Conservation (phyloP, 2,888 invertebrate species). For the Ophion ventricosus region DNA sequence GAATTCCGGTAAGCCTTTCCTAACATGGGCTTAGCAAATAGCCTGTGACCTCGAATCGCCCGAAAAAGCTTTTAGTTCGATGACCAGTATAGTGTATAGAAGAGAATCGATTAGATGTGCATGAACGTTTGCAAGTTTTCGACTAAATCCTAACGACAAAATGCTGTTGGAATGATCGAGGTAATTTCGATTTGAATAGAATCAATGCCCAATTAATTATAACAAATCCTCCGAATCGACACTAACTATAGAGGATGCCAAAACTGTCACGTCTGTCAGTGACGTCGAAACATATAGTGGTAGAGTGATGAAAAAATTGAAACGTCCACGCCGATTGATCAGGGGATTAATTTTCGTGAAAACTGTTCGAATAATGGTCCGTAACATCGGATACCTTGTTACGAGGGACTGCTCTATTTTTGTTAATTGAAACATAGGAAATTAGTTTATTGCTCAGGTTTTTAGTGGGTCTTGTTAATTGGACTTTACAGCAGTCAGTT, state of each 20-base stretch:
- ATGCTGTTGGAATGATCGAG: neutral
- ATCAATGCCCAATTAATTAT: neutral
- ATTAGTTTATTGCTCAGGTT: too few species aligned
- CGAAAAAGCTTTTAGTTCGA: neutral
- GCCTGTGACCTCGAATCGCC: neutral
- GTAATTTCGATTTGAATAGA: neutral
- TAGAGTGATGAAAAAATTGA: neutral
- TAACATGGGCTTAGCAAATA: slow-evolving; percentile 15
- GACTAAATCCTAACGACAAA: too few species aligned
- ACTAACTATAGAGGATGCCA: neutral
- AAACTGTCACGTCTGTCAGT: neutral
- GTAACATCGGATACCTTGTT: too few species aligned
- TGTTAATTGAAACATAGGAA: too few species aligned
- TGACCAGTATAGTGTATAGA: neutral
- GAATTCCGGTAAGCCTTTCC: slow-evolving; percentile 20
- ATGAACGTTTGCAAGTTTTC: neutral
- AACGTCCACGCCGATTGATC: too few species aligned
- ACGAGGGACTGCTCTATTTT: too few species aligned
- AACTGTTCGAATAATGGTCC: too few species aligned
- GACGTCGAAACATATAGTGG: neutral
- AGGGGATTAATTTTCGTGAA: too few species aligned
- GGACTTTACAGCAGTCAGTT: too few species aligned
- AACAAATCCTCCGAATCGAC: neutral
- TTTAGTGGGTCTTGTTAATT: too few species aligned
- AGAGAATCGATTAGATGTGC: neutral